These are phyloP conservation scores for Phymanthus crucifer DNA, from an alignment of 92 coral and sea anemone species.

Conservation along the genomic window DNA sequence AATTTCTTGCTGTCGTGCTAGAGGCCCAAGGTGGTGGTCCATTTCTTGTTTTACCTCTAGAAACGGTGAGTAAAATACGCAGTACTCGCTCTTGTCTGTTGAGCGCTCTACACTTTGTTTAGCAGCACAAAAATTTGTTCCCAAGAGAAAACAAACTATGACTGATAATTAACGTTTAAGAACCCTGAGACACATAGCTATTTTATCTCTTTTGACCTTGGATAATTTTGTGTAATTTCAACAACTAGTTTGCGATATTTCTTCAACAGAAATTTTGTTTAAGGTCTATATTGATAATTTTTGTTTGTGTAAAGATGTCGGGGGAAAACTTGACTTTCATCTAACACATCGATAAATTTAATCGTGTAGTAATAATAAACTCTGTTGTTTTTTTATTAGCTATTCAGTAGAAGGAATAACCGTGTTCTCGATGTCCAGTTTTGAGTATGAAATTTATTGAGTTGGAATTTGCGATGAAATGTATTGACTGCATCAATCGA, in stretches of 20 bases:
- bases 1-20: slow-evolving; percentile 93
- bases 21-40: slow-evolving; percentile 95
- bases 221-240: neutral
- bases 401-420: neutral
- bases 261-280: slow-evolving; percentile 29
- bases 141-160: slow-evolving; percentile 14
- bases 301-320: slow-evolving; percentile 28
- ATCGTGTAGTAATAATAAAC: neutral
- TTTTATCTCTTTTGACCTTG: slow-evolving; percentile 2
- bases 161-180: slow-evolving; percentile 10
- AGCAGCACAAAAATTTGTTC: slow-evolving; percentile 24
- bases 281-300: neutral
- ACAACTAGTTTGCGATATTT: neutral
- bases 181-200: slow-evolving; percentile 1
- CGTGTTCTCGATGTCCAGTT: neutral
- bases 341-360: slow-evolving; percentile 17
- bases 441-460: neutral
- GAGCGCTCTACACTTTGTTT: neutral
- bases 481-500: neutral
- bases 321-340: slow-evolving; percentile 27
- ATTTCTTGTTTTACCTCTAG: slow-evolving; percentile 83
- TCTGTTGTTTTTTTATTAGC: neutral
- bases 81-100: neutral
- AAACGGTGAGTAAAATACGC: slow-evolving; percentile 82
- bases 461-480: neutral